phyloP scores from a whole-genome alignment of 2,113 vertebrate species.

The Caretta caretta region DNA sequence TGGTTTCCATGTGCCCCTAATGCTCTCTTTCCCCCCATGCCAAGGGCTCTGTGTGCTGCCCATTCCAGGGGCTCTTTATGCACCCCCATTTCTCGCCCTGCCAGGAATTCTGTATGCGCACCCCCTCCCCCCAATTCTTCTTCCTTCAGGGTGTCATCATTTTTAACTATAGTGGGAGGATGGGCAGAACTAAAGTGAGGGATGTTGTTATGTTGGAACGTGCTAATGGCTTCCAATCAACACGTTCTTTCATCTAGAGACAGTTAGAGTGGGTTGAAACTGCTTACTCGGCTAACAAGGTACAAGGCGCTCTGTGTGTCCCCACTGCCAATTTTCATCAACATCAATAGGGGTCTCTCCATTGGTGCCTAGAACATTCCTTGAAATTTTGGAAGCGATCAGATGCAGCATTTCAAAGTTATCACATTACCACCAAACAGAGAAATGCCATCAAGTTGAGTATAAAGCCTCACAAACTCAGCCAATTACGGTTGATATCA shows the following conservation, averaged over 20 bases:
- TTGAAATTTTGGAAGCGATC: neutral
- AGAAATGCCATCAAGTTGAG: neutral
- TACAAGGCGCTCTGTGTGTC: neutral
- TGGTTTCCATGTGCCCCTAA: neutral
- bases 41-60: neutral
- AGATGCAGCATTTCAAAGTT: neutral
- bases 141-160: neutral
- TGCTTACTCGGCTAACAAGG: slow-evolving; percentile 44
- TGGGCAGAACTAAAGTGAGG: neutral
- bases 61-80: neutral
- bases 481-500: neutral
- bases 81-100: neutral
- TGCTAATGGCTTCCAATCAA: slow-evolving; percentile 22
- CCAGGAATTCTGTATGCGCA: neutral
- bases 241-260: slow-evolving; percentile 13
- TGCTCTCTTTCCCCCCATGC: neutral
- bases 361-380: neutral
- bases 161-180: neutral
- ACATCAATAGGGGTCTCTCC: neutral
- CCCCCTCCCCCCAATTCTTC: neutral
- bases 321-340: neutral
- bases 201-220: neutral
- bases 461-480: rapidly evolving
- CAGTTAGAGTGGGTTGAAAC: slow-evolving; percentile 18
- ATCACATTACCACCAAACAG: neutral